phyloP scores from a whole-genome alignment of 2,888 invertebrate genomes.

The Sarcophaga carnaria region DNA sequence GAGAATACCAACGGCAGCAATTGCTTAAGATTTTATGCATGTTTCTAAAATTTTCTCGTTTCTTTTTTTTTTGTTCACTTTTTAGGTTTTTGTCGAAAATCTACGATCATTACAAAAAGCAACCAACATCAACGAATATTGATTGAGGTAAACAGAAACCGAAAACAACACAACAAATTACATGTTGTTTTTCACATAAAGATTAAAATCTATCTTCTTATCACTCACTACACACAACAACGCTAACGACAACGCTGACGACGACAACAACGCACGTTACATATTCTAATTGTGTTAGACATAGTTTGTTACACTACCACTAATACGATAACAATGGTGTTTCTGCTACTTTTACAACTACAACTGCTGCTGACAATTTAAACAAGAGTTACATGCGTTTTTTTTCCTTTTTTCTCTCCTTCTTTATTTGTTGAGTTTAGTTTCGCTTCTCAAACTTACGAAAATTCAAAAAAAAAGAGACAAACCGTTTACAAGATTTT shows the following conservation, averaged over 20 bases:
- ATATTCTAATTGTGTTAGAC: background rate
- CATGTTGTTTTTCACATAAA: constrained; percentile 79
- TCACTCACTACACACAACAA: constrained; percentile 62
- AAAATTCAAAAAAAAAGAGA: background rate
- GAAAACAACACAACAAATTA: constrained; percentile 51
- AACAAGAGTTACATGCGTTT: background rate
- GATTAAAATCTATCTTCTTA: constrained; percentile 80
- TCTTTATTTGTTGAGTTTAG: too few species aligned
- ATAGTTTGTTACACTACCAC: background rate
- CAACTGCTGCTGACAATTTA: background rate
- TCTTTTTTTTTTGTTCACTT: too few species aligned
- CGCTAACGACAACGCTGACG: background rate
- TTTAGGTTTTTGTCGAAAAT: background rate
- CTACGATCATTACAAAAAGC: constrained; percentile 10
- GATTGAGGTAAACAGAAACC: constrained; percentile 48
- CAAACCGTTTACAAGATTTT: background rate
- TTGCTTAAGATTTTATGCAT: too few species aligned
- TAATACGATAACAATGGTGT: background rate
- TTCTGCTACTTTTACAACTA: background rate
- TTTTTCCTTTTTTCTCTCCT: too few species aligned
- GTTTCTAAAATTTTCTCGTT: too few species aligned
- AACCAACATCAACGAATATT: constrained; percentile 30
- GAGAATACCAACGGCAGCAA: too few species aligned
- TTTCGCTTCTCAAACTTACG: too few species aligned
- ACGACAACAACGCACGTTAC: background rate